Evolutionary conservation across 2,113 vertebrate species (phyloP).

Genomic region (Forbesichthys papilliferus): DNA sequence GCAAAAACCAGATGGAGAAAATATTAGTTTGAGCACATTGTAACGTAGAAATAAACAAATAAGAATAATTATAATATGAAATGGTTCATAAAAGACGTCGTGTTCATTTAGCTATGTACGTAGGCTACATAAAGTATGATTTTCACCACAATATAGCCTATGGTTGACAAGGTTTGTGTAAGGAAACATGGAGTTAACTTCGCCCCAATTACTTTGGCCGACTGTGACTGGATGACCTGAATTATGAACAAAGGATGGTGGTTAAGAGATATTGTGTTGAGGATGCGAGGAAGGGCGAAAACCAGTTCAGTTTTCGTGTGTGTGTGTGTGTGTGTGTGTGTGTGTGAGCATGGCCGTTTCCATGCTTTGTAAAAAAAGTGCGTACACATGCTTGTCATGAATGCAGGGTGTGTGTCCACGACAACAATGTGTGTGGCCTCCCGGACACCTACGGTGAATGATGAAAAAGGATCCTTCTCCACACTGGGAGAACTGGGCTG

Average conservation of each 20-base stretch:
- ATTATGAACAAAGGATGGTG: constrained; percentile 15
- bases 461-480: constrained; percentile 61
- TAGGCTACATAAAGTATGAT: too few relatives aligned
- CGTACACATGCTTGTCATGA: not conserved
- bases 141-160: too few relatives aligned
- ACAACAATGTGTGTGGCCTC: constrained; percentile 62
- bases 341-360: not conserved
- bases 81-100: too few relatives aligned
- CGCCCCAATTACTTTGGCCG: too few relatives aligned
- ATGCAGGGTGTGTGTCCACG: constrained; percentile 1
- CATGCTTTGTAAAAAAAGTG: not conserved
- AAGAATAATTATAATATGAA: too few relatives aligned
- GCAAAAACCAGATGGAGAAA: constrained; percentile 37
- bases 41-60: constrained; percentile 5
- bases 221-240: not conserved
- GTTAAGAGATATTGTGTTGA: constrained; percentile 27
- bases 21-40: constrained; percentile 27
- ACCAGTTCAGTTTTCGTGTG: not conserved
- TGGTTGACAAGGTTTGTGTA: too few relatives aligned
- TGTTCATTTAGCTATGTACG: too few relatives aligned
- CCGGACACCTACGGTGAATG: constrained; percentile 56
- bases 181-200: too few relatives aligned
- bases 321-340: not conserved
- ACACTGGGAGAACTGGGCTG: constrained; percentile 64
- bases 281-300: constrained; percentile 34